A percentile compares a stretch with the other conserved stretches of the same genome.
These are phyloP conservation scores for Gambelia wislizenii DNA, from an alignment of 2,797 vertebrate species.

Conservation along the genomic window DNA sequence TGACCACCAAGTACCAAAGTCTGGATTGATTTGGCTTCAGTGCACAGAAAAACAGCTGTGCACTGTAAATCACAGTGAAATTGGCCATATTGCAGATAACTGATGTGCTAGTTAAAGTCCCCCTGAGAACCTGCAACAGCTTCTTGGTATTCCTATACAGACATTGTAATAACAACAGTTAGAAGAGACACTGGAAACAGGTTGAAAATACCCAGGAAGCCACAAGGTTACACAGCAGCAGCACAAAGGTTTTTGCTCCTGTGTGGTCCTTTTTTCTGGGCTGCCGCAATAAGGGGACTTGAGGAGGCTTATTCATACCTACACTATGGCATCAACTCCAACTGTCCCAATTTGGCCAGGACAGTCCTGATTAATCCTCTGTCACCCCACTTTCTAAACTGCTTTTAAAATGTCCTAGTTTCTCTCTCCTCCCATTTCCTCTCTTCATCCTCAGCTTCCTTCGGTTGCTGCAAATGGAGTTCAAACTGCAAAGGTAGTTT, in stretches of 20 bases:
- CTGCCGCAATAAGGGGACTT: not conserved
- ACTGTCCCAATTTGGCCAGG: no score
- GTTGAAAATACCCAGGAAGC: not conserved
- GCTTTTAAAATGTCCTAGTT: no score
- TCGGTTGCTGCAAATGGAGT: no score
- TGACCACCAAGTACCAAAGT: not conserved
- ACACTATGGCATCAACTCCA: no score
- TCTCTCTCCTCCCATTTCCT: no score
- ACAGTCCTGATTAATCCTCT: no score
- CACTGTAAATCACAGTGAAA: slow-evolving; percentile 10
- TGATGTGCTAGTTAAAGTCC: not conserved
- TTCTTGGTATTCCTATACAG: not conserved
- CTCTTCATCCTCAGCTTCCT: no score
- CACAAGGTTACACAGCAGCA: not conserved
- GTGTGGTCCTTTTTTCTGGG: not conserved
- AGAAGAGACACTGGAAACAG: not conserved
- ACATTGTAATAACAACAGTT: not conserved
- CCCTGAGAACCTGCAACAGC: not conserved
- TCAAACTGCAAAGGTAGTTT: no score
- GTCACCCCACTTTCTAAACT: no score
- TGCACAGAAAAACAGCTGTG: not conserved
- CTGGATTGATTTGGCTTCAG: not conserved
- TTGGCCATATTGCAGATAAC: not conserved
- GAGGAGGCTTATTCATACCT: not conserved
- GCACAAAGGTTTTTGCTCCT: not conserved